These are phyloP conservation scores for Dendrolimus kikuchii DNA, from an alignment of 1,140 invertebrate genomes.

Conservation along the genomic window DNA sequence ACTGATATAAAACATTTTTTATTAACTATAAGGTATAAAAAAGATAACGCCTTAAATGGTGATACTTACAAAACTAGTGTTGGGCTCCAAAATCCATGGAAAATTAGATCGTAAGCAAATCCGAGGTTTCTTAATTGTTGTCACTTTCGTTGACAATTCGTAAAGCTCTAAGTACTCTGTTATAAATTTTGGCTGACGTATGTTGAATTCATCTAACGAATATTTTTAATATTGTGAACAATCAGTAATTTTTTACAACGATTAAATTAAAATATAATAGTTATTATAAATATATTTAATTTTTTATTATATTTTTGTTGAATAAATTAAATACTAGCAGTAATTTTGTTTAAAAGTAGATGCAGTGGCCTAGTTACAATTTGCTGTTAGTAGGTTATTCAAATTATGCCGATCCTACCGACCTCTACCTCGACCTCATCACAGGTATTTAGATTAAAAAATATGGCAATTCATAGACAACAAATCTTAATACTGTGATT, in stretches of 20 bases:
- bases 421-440: no score
- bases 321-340: neutral
- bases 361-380: no score
- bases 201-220: slow-evolving; percentile 49
- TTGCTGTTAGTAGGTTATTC: no score
- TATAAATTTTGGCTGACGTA: slow-evolving; percentile 50
- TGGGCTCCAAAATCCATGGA: slow-evolving; percentile 56
- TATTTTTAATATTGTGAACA: neutral
- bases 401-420: no score
- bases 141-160: slow-evolving; percentile 46
- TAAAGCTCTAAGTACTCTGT: slow-evolving; percentile 51
- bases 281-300: neutral
- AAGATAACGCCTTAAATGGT: neutral
- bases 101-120: slow-evolving; percentile 50
- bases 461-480: no score
- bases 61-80: slow-evolving; percentile 47
- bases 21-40: neutral
- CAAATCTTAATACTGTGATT: no score
- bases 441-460: no score
- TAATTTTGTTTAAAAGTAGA: neutral
- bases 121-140: slow-evolving; percentile 45
- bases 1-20: no score
- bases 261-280: neutral
- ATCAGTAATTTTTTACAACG: neutral
- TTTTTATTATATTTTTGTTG: no score